These are phyloP conservation scores for Gryllus bimaculatus DNA, from an alignment of 1,140 invertebrate species.

Conservation along the genomic window DNA sequence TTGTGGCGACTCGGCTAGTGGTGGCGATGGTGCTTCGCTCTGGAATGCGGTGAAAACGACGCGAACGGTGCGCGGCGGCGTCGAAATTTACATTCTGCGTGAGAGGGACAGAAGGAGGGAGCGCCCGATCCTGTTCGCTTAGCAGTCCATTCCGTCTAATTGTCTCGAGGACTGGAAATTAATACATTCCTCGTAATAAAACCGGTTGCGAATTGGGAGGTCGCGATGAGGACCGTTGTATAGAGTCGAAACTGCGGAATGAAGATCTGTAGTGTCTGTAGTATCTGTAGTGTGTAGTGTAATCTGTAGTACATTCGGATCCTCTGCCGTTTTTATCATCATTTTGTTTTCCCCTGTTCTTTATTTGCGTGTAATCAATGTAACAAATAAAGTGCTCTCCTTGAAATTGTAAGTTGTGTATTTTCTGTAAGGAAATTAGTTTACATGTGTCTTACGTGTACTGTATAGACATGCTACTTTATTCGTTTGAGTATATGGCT, in stretches of 20 bases:
- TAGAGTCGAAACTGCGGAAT: not conserved
- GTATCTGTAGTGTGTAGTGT: too few relatives aligned
- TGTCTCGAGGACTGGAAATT: not conserved
- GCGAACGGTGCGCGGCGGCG: not conserved
- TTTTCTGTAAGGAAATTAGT: too few relatives aligned
- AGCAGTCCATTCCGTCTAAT: not conserved
- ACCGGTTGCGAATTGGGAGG: not conserved
- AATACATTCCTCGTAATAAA: slow-evolving; percentile 5
- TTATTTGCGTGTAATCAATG: too few relatives aligned
- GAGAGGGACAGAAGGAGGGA: not conserved
- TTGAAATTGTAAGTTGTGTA: too few relatives aligned
- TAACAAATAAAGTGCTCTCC: too few relatives aligned
- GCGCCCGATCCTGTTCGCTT: not conserved
- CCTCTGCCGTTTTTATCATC: too few relatives aligned
- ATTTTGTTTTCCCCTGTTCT: too few relatives aligned
- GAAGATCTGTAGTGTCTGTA: not conserved
- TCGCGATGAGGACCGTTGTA: not conserved
- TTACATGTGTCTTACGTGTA: too few relatives aligned
- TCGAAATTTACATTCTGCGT: not conserved
- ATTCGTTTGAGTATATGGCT: too few relatives aligned
- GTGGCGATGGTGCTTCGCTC: not conserved
- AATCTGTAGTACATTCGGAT: too few relatives aligned
- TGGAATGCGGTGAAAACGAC: not conserved
- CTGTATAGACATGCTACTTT: too few relatives aligned
- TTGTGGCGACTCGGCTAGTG: too few relatives aligned